Percentiles rank a stretch among this genome's conserved stretches.
Evolutionary conservation across 2,797 vertebrate genomes (phyloP).

Genomic region (Phoebastria nigripes): DNA sequence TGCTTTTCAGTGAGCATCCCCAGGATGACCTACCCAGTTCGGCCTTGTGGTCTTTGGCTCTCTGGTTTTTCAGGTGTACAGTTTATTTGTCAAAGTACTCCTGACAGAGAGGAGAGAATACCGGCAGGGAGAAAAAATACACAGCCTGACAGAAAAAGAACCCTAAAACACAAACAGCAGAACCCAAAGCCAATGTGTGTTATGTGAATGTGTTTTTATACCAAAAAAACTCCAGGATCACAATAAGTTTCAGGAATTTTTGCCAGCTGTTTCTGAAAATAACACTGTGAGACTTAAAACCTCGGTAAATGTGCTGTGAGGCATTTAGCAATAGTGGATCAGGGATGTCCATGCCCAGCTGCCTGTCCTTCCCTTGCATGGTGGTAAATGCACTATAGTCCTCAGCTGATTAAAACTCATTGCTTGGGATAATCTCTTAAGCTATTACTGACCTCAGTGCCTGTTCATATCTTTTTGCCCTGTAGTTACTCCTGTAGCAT

Average conservation of each 20-base stretch:
- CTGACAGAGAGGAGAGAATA: neutral
- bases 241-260: neutral
- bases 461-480: neutral
- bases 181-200: neutral
- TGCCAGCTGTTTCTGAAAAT: neutral
- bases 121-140: rapidly evolving
- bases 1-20: neutral
- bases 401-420: neutral
- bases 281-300: neutral
- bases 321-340: neutral
- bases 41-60: neutral
- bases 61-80: neutral
- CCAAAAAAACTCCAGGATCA: neutral
- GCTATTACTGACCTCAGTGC: neutral
- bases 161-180: neutral
- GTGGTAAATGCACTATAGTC: neutral
- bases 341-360: neutral
- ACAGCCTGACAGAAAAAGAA: neutral
- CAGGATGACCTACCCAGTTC: neutral
- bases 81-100: neutral
- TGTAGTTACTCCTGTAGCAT: neutral
- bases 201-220: neutral
- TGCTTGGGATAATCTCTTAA: neutral
- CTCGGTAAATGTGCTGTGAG: neutral
- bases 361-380: neutral